phyloP scores from a whole-genome alignment of 2,797 vertebrate species.

The Naso thynnoides region DNA sequence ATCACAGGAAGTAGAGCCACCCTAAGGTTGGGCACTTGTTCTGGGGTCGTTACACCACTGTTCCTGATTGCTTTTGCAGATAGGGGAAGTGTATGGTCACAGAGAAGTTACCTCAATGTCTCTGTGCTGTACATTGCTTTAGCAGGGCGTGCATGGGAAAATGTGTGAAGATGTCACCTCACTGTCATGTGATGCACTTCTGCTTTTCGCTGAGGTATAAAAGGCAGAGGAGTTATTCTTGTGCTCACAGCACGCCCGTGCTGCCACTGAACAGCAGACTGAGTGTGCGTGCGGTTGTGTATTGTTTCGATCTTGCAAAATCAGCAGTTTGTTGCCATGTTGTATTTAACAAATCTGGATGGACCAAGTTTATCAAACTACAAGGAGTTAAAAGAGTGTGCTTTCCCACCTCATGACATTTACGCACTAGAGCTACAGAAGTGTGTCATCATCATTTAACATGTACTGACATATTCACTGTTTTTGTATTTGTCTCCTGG shows the following conservation, averaged over 20 bases:
- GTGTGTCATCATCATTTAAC: neutral
- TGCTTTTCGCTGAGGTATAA: slow-evolving; percentile 80
- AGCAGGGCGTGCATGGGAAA: slow-evolving; percentile 80
- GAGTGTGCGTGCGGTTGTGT: neutral
- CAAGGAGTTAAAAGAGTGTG: neutral
- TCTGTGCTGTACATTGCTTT: slow-evolving; percentile 49
- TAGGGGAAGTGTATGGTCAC: slow-evolving; percentile 82
- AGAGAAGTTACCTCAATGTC: slow-evolving; percentile 60
- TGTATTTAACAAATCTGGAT: neutral
- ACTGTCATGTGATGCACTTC: slow-evolving; percentile 80
- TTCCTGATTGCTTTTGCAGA: slow-evolving; percentile 58
- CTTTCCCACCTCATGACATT: too few relatives aligned
- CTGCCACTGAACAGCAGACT: slow-evolving; percentile 26
- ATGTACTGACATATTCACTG: neutral
- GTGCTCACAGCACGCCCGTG: slow-evolving; percentile 51
- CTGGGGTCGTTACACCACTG: slow-evolving; percentile 60
- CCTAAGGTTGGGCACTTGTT: slow-evolving; percentile 44
- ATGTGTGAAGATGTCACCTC: slow-evolving; percentile 48
- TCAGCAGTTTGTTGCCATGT: neutral
- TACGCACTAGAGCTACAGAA: neutral
- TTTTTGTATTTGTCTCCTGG: slow-evolving; percentile 10
- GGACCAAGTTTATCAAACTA: too few relatives aligned
- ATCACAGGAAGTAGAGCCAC: slow-evolving; percentile 76
- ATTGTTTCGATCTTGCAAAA: neutral
- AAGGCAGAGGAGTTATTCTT: slow-evolving; percentile 79